Conservation (phyloP, 1,140 invertebrate species). For the Lysiphlebus fabarum region DNA sequence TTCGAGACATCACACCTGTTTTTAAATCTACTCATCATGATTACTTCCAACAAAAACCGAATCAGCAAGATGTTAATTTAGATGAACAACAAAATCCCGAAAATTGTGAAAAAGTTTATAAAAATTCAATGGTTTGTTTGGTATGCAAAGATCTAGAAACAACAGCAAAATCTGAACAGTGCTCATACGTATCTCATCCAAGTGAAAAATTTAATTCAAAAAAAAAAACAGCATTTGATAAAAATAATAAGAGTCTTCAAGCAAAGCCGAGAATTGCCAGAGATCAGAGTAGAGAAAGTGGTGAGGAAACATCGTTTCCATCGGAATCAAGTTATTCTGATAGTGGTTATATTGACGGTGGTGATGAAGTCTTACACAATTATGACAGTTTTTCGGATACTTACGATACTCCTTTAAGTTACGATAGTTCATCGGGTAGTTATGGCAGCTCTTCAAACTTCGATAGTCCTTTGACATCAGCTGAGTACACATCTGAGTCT, state of each 20-base stretch:
- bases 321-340: conserved; percentile 16
- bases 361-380: conserved; percentile 33
- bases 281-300: conserved; percentile 24
- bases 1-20: conserved; percentile 11
- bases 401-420: no score
- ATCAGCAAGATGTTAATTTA: not conserved
- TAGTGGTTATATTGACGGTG: conserved; percentile 27
- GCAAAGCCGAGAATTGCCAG: conserved; percentile 26
- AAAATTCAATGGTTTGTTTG: conserved; percentile 67
- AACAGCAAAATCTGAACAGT: conserved; percentile 71
- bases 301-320: conserved; percentile 28
- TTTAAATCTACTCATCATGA: conserved; percentile 45
- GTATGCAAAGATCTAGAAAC: conserved; percentile 67
- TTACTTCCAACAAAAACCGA: conserved; percentile 30
- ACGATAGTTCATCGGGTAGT: not conserved
- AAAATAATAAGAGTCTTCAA: conserved; percentile 28
- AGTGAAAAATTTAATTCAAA: conserved; percentile 62
- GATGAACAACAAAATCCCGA: conserved; percentile 31
- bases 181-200: conserved; percentile 64
- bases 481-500: conserved; percentile 12
- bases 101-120: conserved; percentile 61
- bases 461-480: not conserved
- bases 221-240: conserved; percentile 43
- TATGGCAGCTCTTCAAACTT: conserved; percentile 1
- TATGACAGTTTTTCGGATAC: conserved; percentile 18